Base-by-base conservation (phyloP, 2,888 invertebrate genomes). In the Zygaena filipendulae region DNA sequence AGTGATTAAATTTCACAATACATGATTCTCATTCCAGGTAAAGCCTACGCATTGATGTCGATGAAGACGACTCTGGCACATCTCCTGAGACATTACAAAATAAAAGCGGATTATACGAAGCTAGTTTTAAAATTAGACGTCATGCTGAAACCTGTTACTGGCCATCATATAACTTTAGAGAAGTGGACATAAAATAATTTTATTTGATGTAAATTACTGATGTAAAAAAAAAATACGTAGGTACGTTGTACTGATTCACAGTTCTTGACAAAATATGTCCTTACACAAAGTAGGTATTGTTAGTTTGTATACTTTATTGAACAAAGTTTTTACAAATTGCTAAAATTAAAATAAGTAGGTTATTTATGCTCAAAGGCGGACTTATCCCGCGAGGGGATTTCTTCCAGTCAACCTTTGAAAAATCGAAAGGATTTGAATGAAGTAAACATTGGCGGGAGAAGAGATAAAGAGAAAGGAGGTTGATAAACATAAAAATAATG, bases 61-160 rank as follows among this genome's bases (percentile, higher is more conserved):
- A 59, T 70, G 61, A 71, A 71, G 36, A 63, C 57, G 0, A 58
- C 53, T 0, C 36, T 71, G 0, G 55, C 56, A 0, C 59, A 69
- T 27, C 27, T 70, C 3, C 29, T 69, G 10, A 44, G 66, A 1
- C 41, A 47, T 14, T 67, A 64, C 35, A 44, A 42, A 4, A 41
- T 70, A 24, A 43, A 34, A 0, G 55, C 53, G 0, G 64, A 68
- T 23, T 50, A 59, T 34, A 52, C 47, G 0, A 49, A 60, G 19
- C 20, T 67, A 11, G 39, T 45, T 5, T 37, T 60, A 2, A 67
- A 63, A 24, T 8, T 63, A 0, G 66, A 69, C 13, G 52, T 59
- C 3, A 55, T 68, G 52, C 40, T 69, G 4, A 68, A 63, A 29
- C 64, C 68, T 0, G 52, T 38, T 0, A 40, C 51, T 0, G 70